phyloP scores from a whole-genome alignment of 2,113 vertebrate species.

The Otus sunia region DNA sequence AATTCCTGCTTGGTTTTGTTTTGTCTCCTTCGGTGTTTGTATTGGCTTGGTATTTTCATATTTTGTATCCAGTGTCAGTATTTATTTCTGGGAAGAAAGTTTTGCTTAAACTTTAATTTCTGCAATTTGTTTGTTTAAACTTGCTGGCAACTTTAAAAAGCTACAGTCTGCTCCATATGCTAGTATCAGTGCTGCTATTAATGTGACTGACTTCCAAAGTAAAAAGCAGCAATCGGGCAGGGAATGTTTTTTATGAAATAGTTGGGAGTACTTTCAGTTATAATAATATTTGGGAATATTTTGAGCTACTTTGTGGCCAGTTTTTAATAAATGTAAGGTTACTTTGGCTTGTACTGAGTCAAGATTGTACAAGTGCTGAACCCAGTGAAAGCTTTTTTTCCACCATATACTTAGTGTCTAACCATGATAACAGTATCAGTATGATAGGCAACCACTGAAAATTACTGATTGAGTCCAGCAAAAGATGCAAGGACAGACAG shows the following conservation, averaged over 20 bases:
- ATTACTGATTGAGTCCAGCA: not conserved
- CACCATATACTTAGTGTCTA: not conserved
- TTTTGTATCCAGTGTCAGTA: slow-evolving; percentile 41
- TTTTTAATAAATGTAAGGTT: slow-evolving; percentile 20
- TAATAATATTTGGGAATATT: slow-evolving; percentile 40
- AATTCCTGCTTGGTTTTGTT: slow-evolving; percentile 57
- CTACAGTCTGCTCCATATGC: not conserved
- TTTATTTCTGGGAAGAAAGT: slow-evolving; percentile 61
- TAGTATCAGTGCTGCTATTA: slow-evolving; percentile 8
- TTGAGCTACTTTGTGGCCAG: not conserved
- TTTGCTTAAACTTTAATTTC: slow-evolving; percentile 37
- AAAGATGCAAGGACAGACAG: not conserved
- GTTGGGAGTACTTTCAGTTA: slow-evolving; percentile 24
- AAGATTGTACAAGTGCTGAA: not conserved
- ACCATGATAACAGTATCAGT: not conserved
- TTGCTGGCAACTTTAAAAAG: slow-evolving; percentile 33
- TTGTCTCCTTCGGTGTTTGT: slow-evolving; percentile 51
- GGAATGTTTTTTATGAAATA: slow-evolving; percentile 42
- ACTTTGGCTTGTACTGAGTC: not conserved
- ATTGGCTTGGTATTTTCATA: slow-evolving; percentile 49
- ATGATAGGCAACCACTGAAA: not conserved
- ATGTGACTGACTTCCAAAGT: not conserved
- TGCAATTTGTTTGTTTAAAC: slow-evolving; percentile 64
- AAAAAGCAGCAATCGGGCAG: not conserved
- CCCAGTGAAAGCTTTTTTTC: not conserved